Evolutionary conservation across 2,797 vertebrate species (phyloP), one percentile per base, ranked within the genome.

Genomic region (Pseudochirops corinnae): DNA sequence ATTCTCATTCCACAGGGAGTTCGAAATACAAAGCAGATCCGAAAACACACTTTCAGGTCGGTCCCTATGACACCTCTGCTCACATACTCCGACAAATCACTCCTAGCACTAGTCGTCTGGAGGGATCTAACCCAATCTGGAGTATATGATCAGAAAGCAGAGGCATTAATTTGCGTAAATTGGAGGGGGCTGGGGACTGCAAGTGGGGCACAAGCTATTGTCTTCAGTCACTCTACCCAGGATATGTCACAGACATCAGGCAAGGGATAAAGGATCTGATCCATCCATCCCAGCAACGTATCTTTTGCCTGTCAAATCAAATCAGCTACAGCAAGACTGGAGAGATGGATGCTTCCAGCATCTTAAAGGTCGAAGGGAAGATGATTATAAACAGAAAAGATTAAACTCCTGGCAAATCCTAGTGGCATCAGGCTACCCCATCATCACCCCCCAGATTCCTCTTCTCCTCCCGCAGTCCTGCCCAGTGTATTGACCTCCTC

Each of bases 341-440:
- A 94, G 52, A 29, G 56, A 96, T 21, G 0, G 91, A 87, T 87
- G 74, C 74, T 50, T 87, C 74, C 74, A 87, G 74, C 87, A 93
- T 50, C 26, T 39, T 31, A 92, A 95, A 95, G 94, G 95, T 94
- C 95, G 94, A 95, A 91, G 90, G 90, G 31, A 46, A 46, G 91
- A 87, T 55, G 74, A 96, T 12, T 91, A 55, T 7, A 52, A 21
- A 46, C 24, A 11, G 39, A 46, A 50, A 50, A 46, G 39, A 87
- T 12, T 50, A 46, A 87, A 91, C 90, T 33, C 29, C 10, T 29
- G 52, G 52, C 28, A 91, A 91, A 53, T 55, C 33, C 52, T 55
- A 7, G 28, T 31, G 53, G 50, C 29, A 91, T 33, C 31, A 21
- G 67, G 5, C 12, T 33, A 55, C 28, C 90, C 52, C 90, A 16